Conservation (phyloP, 2,797 vertebrate genomes). For the Alfaro cultratus region DNA sequence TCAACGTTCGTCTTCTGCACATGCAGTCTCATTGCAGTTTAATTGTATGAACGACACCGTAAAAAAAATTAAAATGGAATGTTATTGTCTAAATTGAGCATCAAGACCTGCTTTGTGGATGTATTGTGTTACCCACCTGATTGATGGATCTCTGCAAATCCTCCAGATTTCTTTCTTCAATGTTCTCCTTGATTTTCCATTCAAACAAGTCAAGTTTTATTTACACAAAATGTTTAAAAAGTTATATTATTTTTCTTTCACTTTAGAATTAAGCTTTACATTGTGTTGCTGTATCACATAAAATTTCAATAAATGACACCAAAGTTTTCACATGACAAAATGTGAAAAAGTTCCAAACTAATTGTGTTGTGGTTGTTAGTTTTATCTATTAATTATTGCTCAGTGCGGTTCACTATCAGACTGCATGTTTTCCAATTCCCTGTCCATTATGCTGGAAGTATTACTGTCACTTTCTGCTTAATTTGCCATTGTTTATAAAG, state of each 20-base stretch:
- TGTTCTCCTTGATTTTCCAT: too few species aligned
- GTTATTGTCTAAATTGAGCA: too few species aligned
- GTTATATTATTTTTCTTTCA: background rate
- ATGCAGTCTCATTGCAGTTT: too few species aligned
- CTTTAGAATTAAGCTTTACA: background rate
- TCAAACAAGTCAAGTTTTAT: background rate
- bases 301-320: background rate
- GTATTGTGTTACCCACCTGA: background rate
- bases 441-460: constrained; percentile 26
- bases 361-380: background rate
- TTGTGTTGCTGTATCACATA: background rate
- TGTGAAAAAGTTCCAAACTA: background rate
- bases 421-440: constrained; percentile 9
- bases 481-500: constrained; percentile 34
- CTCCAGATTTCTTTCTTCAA: background rate
- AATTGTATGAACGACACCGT: too few species aligned
- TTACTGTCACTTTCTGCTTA: constrained; percentile 18
- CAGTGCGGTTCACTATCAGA: background rate
- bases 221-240: background rate
- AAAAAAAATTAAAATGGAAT: too few species aligned
- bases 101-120: too few species aligned
- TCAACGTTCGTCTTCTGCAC: too few species aligned
- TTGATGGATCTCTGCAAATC: background rate
- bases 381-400: constrained; percentile 4
- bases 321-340: background rate